Evolutionary conservation across 1,140 invertebrate genomes (phyloP), one percentile per base, ranked within the genome.

Genomic region (Drosophila albomicans): DNA sequence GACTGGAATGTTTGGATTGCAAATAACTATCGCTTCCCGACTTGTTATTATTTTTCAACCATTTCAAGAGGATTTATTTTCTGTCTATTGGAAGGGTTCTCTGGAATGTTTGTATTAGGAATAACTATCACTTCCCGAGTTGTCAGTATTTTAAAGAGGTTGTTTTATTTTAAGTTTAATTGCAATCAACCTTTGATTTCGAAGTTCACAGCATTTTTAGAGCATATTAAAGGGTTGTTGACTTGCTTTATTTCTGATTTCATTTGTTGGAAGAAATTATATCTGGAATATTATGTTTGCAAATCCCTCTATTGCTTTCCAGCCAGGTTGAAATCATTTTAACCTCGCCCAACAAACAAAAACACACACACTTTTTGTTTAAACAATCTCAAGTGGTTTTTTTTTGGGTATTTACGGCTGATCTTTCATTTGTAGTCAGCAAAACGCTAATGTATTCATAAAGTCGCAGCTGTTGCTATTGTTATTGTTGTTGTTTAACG

Each of bases 391-490:
- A 87, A 82, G 81, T 46, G 51, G 51, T 67, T 71, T 68, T 77
- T 56, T 45, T 48, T 48, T 30, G 28, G 62, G 6, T 38, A 38
- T 61, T 69, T 66, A 67, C 70, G 72, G 54, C 63, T 56, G 45
- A 48, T 79, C 52, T 61, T 78, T 70, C 63, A 63, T 70, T 80
- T 62, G 63, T 28, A 67, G 38, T 20, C 20, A 46, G 41, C 16
- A 43, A 80, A 80, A 69, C 69, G 76, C 77, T 88, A 82, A 87
- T 88, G 82, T 87, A 81, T 80, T 81, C 80, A 84, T 57, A 75
- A 72, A 87, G 48, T 68, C 32, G 57, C 69, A 54, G 41, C 51
- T 74, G 63, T 51, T 25, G 11, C 38, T 56, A 6, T 28, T 58
- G 52, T 61, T 66, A 52, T 56, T 52, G 62, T 20, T 46, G 28